phyloP scores from a whole-genome alignment of 2,888 invertebrate genomes.

The Pimpla rufipes region DNA sequence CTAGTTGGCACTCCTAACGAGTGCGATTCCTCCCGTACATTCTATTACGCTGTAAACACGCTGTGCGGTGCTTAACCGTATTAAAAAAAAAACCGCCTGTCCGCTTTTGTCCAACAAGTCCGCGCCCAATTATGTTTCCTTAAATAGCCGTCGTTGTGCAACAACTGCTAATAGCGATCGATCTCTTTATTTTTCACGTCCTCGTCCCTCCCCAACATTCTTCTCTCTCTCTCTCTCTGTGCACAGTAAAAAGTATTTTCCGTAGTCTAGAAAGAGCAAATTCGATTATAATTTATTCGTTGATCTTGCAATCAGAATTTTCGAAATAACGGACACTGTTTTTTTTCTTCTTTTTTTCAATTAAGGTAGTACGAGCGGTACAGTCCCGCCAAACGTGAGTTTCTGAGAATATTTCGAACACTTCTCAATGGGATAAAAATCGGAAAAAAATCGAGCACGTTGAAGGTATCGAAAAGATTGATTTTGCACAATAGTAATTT shows the following conservation, averaged over 20 bases:
- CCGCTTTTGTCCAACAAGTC: slow-evolving; percentile 47
- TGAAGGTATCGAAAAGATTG: too few relatives aligned
- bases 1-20: slow-evolving; percentile 33
- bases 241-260: slow-evolving; percentile 7
- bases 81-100: slow-evolving; percentile 36
- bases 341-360: background rate
- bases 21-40: slow-evolving; percentile 35
- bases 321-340: too few relatives aligned
- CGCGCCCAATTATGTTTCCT: slow-evolving; percentile 48
- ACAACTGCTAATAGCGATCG: background rate
- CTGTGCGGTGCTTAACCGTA: slow-evolving; percentile 11
- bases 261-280: background rate
- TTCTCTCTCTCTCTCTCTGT: background rate
- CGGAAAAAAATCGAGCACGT: too few relatives aligned
- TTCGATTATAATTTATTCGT: background rate
- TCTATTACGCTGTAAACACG: slow-evolving; percentile 1
- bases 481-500: too few relatives aligned
- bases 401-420: too few relatives aligned
- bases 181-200: slow-evolving; percentile 11
- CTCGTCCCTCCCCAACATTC: background rate
- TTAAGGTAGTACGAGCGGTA: too few relatives aligned
- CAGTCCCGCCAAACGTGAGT: too few relatives aligned
- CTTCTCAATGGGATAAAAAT: too few relatives aligned
- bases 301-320: background rate
- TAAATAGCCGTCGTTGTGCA: slow-evolving; percentile 45